Percentiles rank a stretch among this genome's conserved stretches.
Conservation (phyloP, 1,140 invertebrate species). For the Gryon sp. region DNA sequence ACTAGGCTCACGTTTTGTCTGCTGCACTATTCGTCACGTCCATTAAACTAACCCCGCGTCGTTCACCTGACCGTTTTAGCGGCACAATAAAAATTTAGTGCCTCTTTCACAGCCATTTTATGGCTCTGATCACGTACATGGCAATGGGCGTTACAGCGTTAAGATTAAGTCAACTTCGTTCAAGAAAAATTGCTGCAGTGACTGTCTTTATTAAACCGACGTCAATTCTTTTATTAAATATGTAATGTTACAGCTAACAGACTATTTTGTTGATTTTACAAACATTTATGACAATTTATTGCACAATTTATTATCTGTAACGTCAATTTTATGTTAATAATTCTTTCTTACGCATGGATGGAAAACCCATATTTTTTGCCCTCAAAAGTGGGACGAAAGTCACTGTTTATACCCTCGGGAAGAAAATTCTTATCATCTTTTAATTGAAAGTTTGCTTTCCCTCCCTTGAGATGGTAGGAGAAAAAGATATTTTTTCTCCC, state of each 20-base stretch:
- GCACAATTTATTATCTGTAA: no score
- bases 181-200: slow-evolving; percentile 57
- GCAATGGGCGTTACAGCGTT: slow-evolving; percentile 50
- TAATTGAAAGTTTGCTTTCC: no score
- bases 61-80: slow-evolving; percentile 62
- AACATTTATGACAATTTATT: no score
- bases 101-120: slow-evolving; percentile 60
- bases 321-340: neutral
- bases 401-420: no score
- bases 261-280: neutral
- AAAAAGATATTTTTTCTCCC: no score
- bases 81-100: slow-evolving; percentile 65
- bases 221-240: slow-evolving; percentile 1
- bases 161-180: slow-evolving; percentile 63
- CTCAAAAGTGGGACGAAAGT: no score
- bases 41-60: slow-evolving; percentile 64
- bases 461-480: no score
- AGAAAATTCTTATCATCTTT: no score
- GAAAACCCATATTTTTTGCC: no score
- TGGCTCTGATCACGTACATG: slow-evolving; percentile 64
- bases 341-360: no score
- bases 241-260: slow-evolving; percentile 8
- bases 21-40: slow-evolving; percentile 57
- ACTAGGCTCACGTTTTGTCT: slow-evolving; percentile 46
- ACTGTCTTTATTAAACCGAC: slow-evolving; percentile 48